phyloP scores from a whole-genome alignment of 1,140 invertebrate genomes.

The Maniola jurtina region DNA sequence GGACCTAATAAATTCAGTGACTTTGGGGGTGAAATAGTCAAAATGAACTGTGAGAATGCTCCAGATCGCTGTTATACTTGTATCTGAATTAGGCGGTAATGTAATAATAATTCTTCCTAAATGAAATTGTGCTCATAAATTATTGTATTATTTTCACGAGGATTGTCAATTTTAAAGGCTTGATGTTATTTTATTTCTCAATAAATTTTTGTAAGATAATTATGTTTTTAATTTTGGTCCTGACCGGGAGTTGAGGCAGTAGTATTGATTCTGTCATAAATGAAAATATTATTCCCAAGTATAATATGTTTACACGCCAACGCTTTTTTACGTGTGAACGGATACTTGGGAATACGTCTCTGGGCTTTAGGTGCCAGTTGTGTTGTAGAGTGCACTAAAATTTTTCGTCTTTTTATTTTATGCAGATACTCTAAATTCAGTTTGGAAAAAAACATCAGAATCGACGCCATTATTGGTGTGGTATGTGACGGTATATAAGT shows the following conservation, averaged over 20 bases:
- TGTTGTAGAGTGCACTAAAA: no score
- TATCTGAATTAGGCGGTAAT: constrained; percentile 48
- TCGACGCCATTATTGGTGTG: no score
- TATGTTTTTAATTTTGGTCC: not conserved
- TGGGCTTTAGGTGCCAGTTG: no score
- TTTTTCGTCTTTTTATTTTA: no score
- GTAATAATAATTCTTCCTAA: constrained; percentile 63
- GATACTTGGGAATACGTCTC: no score
- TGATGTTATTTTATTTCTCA: constrained; percentile 75
- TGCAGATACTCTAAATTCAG: no score
- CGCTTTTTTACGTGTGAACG: no score
- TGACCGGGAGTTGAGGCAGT: not conserved
- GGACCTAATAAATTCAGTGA: constrained; percentile 25
- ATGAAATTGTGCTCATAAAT: constrained; percentile 72
- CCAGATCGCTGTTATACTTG: constrained; percentile 48
- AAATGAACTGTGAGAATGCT: constrained; percentile 36
- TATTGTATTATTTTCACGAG: constrained; percentile 65
- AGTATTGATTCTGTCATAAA: no score
- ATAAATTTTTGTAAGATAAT: constrained; percentile 67
- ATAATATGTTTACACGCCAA: no score
- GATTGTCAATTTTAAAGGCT: constrained; percentile 74
- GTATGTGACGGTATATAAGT: no score
- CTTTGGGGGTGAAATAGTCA: constrained; percentile 22
- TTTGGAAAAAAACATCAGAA: no score
- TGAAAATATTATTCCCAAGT: no score